A percentile compares a stretch with the other conserved stretches of the same genome.
These are phyloP conservation scores for Alentia gelatinosa DNA, from an alignment of 2,888 invertebrate species.

Conservation along the genomic window DNA sequence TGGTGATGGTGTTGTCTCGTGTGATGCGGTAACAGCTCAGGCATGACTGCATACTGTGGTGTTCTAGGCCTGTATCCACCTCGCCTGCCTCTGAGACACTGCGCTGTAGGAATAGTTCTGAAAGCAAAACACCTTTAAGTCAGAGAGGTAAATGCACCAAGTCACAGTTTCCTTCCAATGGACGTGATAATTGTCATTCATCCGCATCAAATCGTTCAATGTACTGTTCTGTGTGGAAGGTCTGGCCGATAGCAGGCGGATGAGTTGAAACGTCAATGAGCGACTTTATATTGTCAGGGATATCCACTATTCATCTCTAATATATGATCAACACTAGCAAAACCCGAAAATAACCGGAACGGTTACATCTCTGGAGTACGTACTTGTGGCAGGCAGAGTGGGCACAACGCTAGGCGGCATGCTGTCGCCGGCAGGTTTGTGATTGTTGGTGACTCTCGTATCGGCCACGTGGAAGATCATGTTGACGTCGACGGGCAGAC, in stretches of 20 bases:
- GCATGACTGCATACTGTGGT: slow-evolving; percentile 58
- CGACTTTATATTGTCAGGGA: neutral
- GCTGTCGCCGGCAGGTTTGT: neutral
- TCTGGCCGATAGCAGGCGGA: no score
- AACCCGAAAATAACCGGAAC: no score
- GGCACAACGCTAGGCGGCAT: neutral
- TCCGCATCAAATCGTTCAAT: no score
- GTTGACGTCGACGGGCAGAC: slow-evolving; percentile 86
- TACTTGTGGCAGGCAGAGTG: neutral
- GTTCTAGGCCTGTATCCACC: slow-evolving; percentile 56
- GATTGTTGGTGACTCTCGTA: neutral
- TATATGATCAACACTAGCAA: neutral
- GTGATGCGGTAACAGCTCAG: slow-evolving; percentile 58
- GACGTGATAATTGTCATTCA: no score
- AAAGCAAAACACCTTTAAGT: neutral
- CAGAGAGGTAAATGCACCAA: neutral
- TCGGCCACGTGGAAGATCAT: slow-evolving; percentile 82
- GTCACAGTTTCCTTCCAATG: no score
- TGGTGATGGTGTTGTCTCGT: slow-evolving; percentile 11
- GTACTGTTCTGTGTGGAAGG: no score
- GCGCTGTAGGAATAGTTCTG: neutral
- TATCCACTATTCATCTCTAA: no score
- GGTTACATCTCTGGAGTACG: no score
- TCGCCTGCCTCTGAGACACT: slow-evolving; percentile 31
- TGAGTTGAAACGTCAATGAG: no score